Conservation (phyloP, 2,113 vertebrate genomes). For the Rafetus swinhoei region DNA sequence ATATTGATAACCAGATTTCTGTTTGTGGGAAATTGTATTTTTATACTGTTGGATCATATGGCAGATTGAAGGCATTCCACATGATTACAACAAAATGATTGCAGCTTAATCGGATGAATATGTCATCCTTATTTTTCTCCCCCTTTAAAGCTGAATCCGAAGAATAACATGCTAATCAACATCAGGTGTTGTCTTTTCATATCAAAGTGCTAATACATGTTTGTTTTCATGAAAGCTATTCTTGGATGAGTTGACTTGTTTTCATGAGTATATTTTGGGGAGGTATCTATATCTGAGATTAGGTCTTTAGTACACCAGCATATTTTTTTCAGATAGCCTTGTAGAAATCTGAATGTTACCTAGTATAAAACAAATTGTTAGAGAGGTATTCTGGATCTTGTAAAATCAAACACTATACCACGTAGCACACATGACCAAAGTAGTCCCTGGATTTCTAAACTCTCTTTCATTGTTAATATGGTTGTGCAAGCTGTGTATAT, state of each 20-base stretch:
- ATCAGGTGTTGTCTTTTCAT: background rate
- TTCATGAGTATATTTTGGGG: background rate
- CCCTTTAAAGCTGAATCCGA: constrained; percentile 24
- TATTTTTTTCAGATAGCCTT: background rate
- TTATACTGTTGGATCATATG: constrained; percentile 13
- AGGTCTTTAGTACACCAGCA: background rate
- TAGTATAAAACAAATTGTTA: background rate
- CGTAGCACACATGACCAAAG: background rate
- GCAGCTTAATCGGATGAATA: constrained; percentile 30
- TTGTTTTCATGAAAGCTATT: constrained; percentile 8
- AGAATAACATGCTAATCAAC: background rate
- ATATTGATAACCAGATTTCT: constrained; percentile 32
- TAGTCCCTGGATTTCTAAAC: fast-evolving
- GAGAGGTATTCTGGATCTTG: background rate
- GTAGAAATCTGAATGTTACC: background rate
- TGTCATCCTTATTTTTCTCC: background rate
- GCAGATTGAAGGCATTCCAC: constrained; percentile 24
- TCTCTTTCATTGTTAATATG: background rate
- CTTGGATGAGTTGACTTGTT: constrained; percentile 8
- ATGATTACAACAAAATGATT: constrained; percentile 1
- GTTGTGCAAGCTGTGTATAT: background rate
- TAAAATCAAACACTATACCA: background rate
- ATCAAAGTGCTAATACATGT: background rate
- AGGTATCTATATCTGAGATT: background rate
- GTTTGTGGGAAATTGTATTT: constrained; percentile 7